Evolutionary conservation across 2,888 invertebrate species (phyloP), one percentile per base, ranked within the genome.

Genomic region (Lathronympha strigana): DNA sequence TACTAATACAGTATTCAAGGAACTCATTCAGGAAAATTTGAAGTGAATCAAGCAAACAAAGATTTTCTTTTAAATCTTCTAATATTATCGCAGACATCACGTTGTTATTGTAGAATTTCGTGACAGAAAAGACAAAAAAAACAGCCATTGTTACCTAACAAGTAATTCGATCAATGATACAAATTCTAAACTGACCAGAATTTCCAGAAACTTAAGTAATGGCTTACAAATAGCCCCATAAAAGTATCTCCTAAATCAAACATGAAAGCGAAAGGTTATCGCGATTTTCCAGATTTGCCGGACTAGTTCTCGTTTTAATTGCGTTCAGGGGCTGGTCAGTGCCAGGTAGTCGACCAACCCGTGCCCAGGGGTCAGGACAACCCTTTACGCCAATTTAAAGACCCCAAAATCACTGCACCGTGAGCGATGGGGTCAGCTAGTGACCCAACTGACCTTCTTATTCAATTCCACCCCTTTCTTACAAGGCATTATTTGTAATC

Each of bases 401-500:
- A 89, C 85, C 88, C 88, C 84, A 81, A 90, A 90, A 88, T 88
- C 82, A 83, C 76, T 88, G 88, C 90, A 88, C 82, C 89, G 86
- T 92, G 91, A 91, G 88, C 80, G 87, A 92, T 90, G 86, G 90
- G 92, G 92, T 92, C 92, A 91, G 83, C 82, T 80, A 75, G 80
- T 92, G 91, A 91, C 90, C 90, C 80, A 66, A 82, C 86, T 91
- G 91, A 91, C 92, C 80, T 76, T 80, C 75, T 82, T 82, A 80
- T 83, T 80, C 73, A 86, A 86, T 75, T 71, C 81, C 77, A 88
- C 86, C 91, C 91, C 80, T 90, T 91, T 87, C 88, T 89, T 88
- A 86, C 86, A 88, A 84, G 82, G 80, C 80, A 93, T 93, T 92
- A 93, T 93, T 93, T 91, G 93, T 90, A 90, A 89, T 89, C 89